phyloP scores from a whole-genome alignment of 2,888 invertebrate species.

The Hartigia nigra region DNA sequence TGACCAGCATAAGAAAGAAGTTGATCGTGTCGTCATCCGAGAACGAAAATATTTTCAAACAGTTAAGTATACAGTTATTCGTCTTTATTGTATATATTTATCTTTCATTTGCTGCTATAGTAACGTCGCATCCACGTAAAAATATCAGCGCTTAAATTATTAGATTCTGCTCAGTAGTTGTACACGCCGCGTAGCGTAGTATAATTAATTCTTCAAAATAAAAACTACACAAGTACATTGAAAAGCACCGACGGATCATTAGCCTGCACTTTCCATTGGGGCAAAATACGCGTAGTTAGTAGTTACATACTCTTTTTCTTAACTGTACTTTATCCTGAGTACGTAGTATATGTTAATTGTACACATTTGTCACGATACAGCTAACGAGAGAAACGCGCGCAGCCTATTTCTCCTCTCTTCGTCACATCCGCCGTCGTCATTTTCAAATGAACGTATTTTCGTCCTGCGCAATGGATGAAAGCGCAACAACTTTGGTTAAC shows the following conservation, averaged over 20 bases:
- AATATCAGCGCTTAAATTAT: background rate
- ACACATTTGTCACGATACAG: background rate
- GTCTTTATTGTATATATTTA: background rate
- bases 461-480: slow-evolving; percentile 47
- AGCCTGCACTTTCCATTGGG: background rate
- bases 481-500: slow-evolving; percentile 43
- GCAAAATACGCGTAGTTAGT: background rate
- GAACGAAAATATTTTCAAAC: background rate
- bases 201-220: background rate
- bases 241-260: background rate
- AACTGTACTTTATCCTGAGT: background rate
- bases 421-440: background rate
- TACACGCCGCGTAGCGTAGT: background rate
- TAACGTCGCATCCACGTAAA: background rate
- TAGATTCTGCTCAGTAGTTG: background rate
- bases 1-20: background rate
- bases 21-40: background rate
- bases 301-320: background rate
- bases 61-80: background rate
- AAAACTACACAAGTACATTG: background rate
- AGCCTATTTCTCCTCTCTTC: too few relatives aligned
- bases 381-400: too few relatives aligned
- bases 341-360: background rate
- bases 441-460: slow-evolving; percentile 43
- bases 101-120: background rate